Base-by-base conservation (phyloP, 2,888 invertebrate species). In the Quadriops clusia region DNA sequence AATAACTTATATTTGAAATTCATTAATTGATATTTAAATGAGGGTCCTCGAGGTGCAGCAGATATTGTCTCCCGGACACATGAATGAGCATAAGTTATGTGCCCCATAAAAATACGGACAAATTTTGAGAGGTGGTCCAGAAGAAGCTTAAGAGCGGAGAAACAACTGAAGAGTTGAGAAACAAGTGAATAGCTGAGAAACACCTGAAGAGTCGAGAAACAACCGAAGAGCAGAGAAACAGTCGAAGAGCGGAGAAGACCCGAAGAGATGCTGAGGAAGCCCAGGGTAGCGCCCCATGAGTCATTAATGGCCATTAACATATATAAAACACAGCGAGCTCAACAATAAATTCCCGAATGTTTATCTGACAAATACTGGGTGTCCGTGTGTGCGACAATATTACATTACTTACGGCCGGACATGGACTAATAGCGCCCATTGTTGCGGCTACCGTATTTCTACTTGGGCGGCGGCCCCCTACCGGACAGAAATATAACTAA, bases 391-490 rank as follows among this genome's bases (percentile, higher is more conserved):
- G 43, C 42, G 47, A 47, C 47, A 45, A 47, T 45, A 45, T 47
- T 47, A 47, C 47, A 45, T 47, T 47, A 47, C 47, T 45, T 47
- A 45, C 42, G 34, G 35, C 45, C n/a, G n/a, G 47, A 45, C 47
- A 47, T 45, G 42, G 42, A 47, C 47, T 47, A 43, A 43, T 43
- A 40, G 42, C 40, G 24, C 29, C 42, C 43, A 55, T 56, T 56
- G 56, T 56, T 50, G 49, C 46, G 47, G 58, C 58, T 58, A 57
- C 58, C 50, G 58, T 58, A 54, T 54, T 51, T 55, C 55, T 44
- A 53, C 56, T 56, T 57, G 58, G 56, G 57, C 49, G 53, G 53
- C 47, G 47, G 47, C 52, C 52, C 47, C 51, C 50, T 43, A 44
- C 43, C 35, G 50, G 23, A 30, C 37, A 36, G 41, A 43, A 41